Evolutionary conservation across 2,888 invertebrate genomes (phyloP), one percentile per base, ranked within the genome.

Genomic region (Conistra vaccinii): DNA sequence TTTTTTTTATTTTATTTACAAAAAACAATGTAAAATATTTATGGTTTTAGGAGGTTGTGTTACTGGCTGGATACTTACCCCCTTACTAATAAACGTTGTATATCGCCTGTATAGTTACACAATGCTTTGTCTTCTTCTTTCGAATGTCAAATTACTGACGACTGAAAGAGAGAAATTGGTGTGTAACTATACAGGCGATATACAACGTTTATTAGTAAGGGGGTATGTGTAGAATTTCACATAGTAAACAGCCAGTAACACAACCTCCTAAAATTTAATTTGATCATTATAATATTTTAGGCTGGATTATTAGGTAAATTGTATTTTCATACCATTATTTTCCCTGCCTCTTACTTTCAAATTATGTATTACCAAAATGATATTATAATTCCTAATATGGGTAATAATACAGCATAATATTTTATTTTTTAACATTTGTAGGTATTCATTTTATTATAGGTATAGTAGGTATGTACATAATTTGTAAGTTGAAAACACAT

Each of bases 261-360:
- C n/a, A n/a, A n/a, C n/a, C n/a, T n/a, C n/a, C n/a, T n/a, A n/a
- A n/a, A n/a, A 62, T 42, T 35, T n/a, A 51, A 39, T 14, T 53
- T 35, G 6, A 65, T 32, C 10, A 23, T 14, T 66, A 5, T n/a
- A 45, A 14, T n/a, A n/a, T n/a, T 48, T 12, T 17, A 35, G 2
- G 3, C 20, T 35, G 32, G 6, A 20, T 39, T 20, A 48, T 14
- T 20, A 42, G 4, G 14, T 53, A 57, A 26, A 60, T 35, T 42
- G 23, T 45, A 35, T 53, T 69, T 51, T 26, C 20, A 76, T 55
- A 7, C n/a, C 4, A 58, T 51, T 60, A 48, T 73, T 61, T 48
- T 55, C 60, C 26, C 9, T 48, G 1, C 7, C 4, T 48, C 7
- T 42, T 53, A 17, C 12, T 58, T 6, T 51, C 12, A 32, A 71